These are phyloP conservation scores for Synchiropus splendidus DNA, from an alignment of 2,113 vertebrate species.

Conservation along the genomic window DNA sequence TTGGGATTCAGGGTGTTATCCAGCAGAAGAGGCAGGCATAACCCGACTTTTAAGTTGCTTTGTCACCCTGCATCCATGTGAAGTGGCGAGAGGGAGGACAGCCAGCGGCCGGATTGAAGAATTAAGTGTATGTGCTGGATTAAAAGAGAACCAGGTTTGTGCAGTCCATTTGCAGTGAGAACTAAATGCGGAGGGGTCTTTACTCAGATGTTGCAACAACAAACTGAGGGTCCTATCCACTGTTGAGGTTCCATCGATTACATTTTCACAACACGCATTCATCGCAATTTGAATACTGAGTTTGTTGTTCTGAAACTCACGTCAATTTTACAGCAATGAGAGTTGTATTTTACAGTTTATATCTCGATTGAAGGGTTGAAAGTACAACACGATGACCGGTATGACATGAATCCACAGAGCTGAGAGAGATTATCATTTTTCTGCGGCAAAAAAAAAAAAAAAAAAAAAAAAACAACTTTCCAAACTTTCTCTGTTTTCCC, in stretches of 20 bases:
- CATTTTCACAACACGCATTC: constrained; percentile 27
- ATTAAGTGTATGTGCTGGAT: constrained; percentile 18
- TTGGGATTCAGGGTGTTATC: constrained; percentile 56
- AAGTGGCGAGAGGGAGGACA: too few relatives aligned
- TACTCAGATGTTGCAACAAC: too few relatives aligned
- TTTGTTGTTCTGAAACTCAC: too few relatives aligned
- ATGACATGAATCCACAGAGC: too few relatives aligned
- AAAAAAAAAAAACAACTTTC: constrained; percentile 43
- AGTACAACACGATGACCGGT: too few relatives aligned
- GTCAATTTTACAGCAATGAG: too few relatives aligned
- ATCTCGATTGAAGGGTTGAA: too few relatives aligned
- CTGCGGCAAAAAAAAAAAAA: too few relatives aligned
- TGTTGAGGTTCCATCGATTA: constrained; percentile 40
- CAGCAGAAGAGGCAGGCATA: constrained; percentile 38
- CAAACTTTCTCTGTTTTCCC: constrained; percentile 38
- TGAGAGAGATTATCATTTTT: constrained; percentile 18
- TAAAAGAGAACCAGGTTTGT: constrained; percentile 17
- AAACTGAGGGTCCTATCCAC: constrained; percentile 61
- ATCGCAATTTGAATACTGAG: too few relatives aligned
- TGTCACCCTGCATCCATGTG: constrained; percentile 32
- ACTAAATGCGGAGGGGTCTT: constrained; percentile 18
- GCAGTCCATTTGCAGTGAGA: constrained; percentile 4
- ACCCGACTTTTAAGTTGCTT: constrained; percentile 46
- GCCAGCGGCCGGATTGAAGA: constrained; percentile 25
- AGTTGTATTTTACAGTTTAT: too few relatives aligned